Conservation (phyloP, 2,113 vertebrate species). For the Stictonetta naevosa region DNA sequence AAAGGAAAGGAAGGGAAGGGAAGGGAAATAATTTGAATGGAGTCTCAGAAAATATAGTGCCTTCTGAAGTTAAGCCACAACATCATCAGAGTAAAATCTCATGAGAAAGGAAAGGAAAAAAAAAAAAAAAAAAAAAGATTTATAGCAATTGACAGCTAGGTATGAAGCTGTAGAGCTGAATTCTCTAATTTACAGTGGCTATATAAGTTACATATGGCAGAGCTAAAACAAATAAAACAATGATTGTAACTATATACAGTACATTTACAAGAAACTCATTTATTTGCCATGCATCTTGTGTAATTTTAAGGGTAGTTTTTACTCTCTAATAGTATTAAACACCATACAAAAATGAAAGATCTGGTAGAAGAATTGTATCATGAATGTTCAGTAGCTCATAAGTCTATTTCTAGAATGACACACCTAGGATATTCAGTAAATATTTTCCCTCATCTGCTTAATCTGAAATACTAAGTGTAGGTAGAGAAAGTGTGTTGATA, state of each 20-base stretch:
- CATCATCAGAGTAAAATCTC: not conserved
- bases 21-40: not conserved
- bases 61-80: not conserved
- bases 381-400: not conserved
- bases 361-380: not conserved
- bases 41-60: not conserved
- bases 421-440: not conserved
- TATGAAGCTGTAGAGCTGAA: not conserved
- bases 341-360: not conserved
- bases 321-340: not conserved
- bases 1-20: no score
- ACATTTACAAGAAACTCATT: not conserved
- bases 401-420: not conserved
- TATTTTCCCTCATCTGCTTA: not conserved
- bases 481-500: not conserved
- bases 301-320: conserved; percentile 28
- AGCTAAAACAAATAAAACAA: not conserved
- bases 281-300: not conserved
- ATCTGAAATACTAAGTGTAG: not conserved
- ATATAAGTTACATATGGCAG: not conserved
- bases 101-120: not conserved
- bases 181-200: not conserved
- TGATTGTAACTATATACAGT: not conserved
- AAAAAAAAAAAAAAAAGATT: not conserved
- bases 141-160: not conserved